A percentile compares a stretch with the other conserved stretches of the same genome.
Conservation (phyloP, 2,797 vertebrate genomes). For the Octomys mimax region DNA sequence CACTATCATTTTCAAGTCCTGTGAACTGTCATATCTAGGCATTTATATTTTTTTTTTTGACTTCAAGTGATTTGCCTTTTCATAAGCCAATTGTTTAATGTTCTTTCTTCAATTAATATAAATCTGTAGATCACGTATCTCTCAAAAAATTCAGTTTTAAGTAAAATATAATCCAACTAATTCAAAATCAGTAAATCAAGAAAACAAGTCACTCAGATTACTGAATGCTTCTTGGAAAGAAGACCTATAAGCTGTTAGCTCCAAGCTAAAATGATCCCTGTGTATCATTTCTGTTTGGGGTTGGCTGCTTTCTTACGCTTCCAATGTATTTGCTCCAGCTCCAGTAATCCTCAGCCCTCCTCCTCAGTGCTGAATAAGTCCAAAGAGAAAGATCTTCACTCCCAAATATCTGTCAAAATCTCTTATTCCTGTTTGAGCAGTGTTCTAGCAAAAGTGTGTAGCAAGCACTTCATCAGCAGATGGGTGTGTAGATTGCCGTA, state of each 20-base stretch:
- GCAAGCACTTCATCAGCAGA: neutral
- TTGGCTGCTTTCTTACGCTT: neutral
- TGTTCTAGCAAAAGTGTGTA: neutral
- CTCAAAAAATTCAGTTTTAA: neutral
- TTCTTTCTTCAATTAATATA: neutral
- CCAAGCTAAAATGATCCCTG: neutral
- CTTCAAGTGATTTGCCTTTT: neutral
- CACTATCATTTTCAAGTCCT: neutral
- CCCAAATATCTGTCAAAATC: neutral
- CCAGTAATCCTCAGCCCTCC: neutral
- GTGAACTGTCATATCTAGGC: no score
- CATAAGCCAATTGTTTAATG: neutral
- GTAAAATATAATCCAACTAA: neutral
- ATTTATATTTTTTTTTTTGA: neutral
- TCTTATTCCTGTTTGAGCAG: neutral
- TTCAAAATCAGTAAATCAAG: neutral
- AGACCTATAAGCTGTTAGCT: neutral
- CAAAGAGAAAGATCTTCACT: neutral
- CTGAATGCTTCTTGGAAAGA: neutral
- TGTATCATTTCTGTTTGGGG: neutral
- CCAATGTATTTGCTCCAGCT: neutral
- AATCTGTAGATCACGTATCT: neutral
- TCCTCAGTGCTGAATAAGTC: neutral
- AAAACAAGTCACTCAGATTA: neutral
- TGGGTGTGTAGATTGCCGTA: neutral